These are phyloP conservation scores for Embidobia sp. DNA, from an alignment of 2,888 invertebrate genomes.

Conservation along the genomic window DNA sequence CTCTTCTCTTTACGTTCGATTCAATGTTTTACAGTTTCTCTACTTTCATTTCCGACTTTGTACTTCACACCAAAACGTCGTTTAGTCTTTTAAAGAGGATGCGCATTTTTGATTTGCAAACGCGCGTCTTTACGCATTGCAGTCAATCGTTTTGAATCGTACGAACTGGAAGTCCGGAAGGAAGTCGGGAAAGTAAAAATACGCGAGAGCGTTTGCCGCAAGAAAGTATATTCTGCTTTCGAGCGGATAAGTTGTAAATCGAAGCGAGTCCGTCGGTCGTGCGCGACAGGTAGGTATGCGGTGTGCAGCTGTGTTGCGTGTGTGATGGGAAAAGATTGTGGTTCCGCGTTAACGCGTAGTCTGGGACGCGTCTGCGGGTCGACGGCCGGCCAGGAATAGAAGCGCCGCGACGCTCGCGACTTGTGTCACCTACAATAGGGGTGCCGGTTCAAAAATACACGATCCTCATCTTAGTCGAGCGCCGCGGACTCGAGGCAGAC, in stretches of 20 bases:
- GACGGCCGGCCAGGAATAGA: conserved; percentile 80
- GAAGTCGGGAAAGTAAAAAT: too few relatives aligned
- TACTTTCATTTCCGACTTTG: too few relatives aligned
- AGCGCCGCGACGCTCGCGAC: conserved; percentile 75
- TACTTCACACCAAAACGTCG: too few relatives aligned
- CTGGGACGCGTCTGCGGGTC: conserved; percentile 80
- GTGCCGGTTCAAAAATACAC: conserved; percentile 68
- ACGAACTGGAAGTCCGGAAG: too few relatives aligned
- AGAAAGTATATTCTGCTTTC: conserved; percentile 1
- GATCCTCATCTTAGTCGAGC: conserved; percentile 60
- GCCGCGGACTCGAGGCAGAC: conserved; percentile 62
- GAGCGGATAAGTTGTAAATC: conserved; percentile 27
- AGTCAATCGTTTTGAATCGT: too few relatives aligned
- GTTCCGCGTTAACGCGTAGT: conserved; percentile 74
- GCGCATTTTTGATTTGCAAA: too few relatives aligned
- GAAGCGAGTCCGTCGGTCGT: conserved; percentile 27
- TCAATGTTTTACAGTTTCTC: too few relatives aligned
- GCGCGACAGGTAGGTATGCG: conserved; percentile 63
- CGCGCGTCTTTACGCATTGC: too few relatives aligned
- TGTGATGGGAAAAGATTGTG: conserved; percentile 61
- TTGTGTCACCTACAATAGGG: conserved; percentile 75
- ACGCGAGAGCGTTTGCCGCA: too few relatives aligned
- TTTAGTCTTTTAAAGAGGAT: too few relatives aligned
- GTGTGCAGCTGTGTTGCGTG: conserved; percentile 49
- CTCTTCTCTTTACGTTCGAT: too few relatives aligned